Conservation (phyloP, 2,888 invertebrate genomes). For the Drosophila quasianomalipes region DNA sequence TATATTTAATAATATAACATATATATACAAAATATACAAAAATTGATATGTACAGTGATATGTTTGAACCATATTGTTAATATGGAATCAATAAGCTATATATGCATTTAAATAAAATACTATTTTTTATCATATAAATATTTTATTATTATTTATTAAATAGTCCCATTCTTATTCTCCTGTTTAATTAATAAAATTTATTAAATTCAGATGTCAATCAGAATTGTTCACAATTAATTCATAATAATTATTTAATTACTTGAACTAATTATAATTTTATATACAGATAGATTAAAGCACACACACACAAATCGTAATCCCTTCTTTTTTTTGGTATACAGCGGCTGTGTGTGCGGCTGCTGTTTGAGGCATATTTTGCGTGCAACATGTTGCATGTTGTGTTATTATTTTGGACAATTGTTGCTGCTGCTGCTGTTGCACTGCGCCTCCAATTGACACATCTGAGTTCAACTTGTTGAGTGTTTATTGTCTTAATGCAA, state of each 20-base stretch:
- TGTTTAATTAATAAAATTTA: background rate
- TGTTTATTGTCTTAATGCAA: constrained; percentile 49
- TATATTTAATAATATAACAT: too few relatives aligned
- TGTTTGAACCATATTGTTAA: too few relatives aligned
- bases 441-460: constrained; percentile 58
- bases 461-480: constrained; percentile 70
- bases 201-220: background rate
- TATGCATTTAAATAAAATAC: too few relatives aligned
- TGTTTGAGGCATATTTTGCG: constrained; percentile 40
- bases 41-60: too few relatives aligned
- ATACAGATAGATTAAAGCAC: background rate
- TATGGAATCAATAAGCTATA: too few relatives aligned
- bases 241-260: background rate
- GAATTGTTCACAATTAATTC: background rate
- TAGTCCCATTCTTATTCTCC: background rate
- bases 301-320: background rate
- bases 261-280: background rate
- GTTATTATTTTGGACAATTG: constrained; percentile 75
- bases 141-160: background rate
- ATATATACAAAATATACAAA: too few relatives aligned
- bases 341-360: constrained; percentile 21
- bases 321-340: background rate
- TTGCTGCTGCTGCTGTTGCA: constrained; percentile 48
- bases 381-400: constrained; percentile 71
- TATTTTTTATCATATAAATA: too few relatives aligned